Evolutionary conservation across 2,888 invertebrate species (phyloP).

Genomic region (Phengaris alcon): DNA sequence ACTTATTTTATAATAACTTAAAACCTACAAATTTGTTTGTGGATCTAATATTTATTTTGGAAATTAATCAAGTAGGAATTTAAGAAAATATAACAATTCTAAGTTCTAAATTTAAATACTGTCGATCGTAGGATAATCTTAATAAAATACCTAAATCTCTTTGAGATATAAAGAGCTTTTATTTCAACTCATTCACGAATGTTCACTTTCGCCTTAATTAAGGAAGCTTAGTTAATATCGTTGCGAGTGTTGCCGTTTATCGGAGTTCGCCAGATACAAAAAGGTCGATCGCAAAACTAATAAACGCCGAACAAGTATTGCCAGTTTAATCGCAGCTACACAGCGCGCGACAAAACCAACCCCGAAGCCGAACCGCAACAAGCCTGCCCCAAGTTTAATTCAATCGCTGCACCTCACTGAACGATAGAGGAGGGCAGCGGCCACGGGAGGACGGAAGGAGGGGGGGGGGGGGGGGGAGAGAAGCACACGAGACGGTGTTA

Average conservation of each 20-base stretch:
- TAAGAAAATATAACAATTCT: background rate
- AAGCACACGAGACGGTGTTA: slow-evolving; percentile 64
- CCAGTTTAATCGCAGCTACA: slow-evolving; percentile 73
- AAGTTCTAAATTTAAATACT: background rate
- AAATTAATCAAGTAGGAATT: background rate
- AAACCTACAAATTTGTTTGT: background rate
- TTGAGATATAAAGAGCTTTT: background rate
- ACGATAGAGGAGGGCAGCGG: slow-evolving; percentile 42
- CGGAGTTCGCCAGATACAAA: slow-evolving; percentile 38
- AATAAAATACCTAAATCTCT: no score
- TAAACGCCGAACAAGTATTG: slow-evolving; percentile 70
- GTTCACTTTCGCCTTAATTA: background rate
- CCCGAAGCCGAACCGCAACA: slow-evolving; percentile 72
- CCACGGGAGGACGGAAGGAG: slow-evolving; percentile 37
- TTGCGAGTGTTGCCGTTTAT: slow-evolving; percentile 33
- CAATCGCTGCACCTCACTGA: slow-evolving; percentile 71
- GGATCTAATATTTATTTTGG: background rate
- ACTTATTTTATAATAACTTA: background rate
- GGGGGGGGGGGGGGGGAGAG: slow-evolving; percentile 32
- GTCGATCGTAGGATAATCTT: no score
- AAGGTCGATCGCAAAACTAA: slow-evolving; percentile 59
- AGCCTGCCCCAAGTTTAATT: slow-evolving; percentile 76
- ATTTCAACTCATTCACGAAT: slow-evolving; percentile 21
- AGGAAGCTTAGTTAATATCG: slow-evolving; percentile 27
- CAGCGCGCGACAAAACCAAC: slow-evolving; percentile 71